These are phyloP conservation scores for Psittacula derbiana DNA, from an alignment of 2,797 vertebrate species.

Conservation along the genomic window DNA sequence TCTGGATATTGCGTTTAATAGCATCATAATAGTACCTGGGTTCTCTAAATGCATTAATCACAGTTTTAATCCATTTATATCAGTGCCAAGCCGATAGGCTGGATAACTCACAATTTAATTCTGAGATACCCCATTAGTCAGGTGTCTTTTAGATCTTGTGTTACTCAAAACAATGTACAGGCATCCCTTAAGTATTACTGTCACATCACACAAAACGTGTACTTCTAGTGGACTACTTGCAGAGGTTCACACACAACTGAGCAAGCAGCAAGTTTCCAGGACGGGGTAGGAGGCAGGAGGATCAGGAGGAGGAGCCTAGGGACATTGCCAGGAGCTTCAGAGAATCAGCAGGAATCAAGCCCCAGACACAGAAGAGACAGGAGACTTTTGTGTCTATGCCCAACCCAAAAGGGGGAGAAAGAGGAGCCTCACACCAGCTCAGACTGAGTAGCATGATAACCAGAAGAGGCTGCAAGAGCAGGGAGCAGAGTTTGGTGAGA, in stretches of 20 bases:
- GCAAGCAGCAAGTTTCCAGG: neutral
- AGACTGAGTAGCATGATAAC: neutral
- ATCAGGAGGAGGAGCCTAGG: neutral
- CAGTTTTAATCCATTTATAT: neutral
- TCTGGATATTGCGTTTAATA: neutral
- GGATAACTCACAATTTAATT: neutral
- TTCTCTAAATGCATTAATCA: neutral
- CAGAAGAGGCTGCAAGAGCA: conserved; percentile 50
- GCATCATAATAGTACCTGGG: neutral
- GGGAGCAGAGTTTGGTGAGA: neutral
- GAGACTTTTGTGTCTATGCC: neutral
- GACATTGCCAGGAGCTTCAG: neutral
- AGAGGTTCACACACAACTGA: neutral
- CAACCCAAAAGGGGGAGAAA: neutral
- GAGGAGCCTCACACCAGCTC: neutral
- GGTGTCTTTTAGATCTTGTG: neutral
- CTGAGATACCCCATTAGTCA: neutral
- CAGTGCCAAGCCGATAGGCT: neutral
- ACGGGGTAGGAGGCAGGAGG: neutral
- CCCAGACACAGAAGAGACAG: neutral
- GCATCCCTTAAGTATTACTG: neutral
- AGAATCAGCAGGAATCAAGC: neutral
- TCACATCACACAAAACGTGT: rapidly evolving
- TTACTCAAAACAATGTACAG: neutral
- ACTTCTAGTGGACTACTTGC: neutral